Evolutionary conservation across 2,797 vertebrate species (phyloP), one percentile per base, ranked within the genome.

Genomic region (Odontamblyopus lacepedii): DNA sequence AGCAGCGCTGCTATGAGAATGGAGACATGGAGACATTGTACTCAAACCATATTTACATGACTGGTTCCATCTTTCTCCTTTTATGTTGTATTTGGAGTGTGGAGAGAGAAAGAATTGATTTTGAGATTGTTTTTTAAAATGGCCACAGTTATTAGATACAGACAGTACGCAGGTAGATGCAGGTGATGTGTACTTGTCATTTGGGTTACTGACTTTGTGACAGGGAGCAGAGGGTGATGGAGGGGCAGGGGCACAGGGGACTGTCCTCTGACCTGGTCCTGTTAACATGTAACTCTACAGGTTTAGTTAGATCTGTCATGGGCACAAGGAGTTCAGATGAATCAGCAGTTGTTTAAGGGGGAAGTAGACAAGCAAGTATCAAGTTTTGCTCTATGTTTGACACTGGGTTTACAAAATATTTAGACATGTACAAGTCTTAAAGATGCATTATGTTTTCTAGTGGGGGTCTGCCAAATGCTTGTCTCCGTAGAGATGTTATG

Each of bases 41-140:
- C 23, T 70, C 23, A 63, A 19, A 15, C 57, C 15, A 66, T 16
- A 2, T 73, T 73, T 69, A 70, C 65, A 68, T 78, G 76, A 30
- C n/a, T 61, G 26, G 26, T 62, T 66, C 13, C 51, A 35, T 7
- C 19, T 44, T 66, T 48, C 29, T 5, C 8, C 48, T 72, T 70
- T 32, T 35, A 53, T 69, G 67, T 64, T 66, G 64, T 67, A 15
- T 65, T 65, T 26, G 3, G 13, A 6, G 50, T n/a, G 27, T 3
- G 26, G 23, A 16, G 59, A 30, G 55, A 19, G 4, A 66, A 50
- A 19, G 13, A 75, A 64, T 30, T 5, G 35, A 62, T 71, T 65
- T 59, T 26, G 18, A 19, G 32, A 70, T 50, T 35, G 15, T 35
- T 61, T 57, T 68, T 32, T 19, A 57, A 8, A 63, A 19, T 18